phyloP scores from a whole-genome alignment of 2,888 invertebrate species.

The Mycogona germanica region DNA sequence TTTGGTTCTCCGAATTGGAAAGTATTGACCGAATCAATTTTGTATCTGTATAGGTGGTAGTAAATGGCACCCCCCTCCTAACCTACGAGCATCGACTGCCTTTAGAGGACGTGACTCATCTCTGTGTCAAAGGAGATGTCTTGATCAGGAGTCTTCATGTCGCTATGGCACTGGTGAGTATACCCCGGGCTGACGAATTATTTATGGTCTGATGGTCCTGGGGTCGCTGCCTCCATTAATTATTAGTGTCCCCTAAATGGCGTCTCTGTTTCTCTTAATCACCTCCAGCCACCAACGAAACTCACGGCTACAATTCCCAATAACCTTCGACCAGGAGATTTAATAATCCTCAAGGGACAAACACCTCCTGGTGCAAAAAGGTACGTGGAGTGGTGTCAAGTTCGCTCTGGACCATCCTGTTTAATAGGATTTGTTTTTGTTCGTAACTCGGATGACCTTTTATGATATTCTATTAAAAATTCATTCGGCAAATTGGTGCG shows the following conservation, averaged over 20 bases:
- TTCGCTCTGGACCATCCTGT: not conserved
- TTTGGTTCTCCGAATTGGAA: too few species aligned
- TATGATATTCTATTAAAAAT: not conserved
- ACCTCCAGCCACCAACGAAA: not conserved
- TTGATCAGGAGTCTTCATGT: slow-evolving; percentile 40
- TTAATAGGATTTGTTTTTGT: not conserved
- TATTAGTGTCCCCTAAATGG: not conserved
- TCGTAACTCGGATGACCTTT: not conserved
- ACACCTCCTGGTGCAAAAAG: slow-evolving; percentile 5
- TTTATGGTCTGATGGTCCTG: too few species aligned
- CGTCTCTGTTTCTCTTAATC: not conserved
- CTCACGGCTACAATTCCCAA: slow-evolving; percentile 7
- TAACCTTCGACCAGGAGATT: slow-evolving; percentile 11
- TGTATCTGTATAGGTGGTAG: slow-evolving; percentile 43
- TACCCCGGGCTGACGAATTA: not conserved
- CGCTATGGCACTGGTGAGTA: not conserved
- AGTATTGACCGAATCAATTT: not conserved
- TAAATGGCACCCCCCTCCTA: slow-evolving; percentile 55
- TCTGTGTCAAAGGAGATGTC: slow-evolving; percentile 62
- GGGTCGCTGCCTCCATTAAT: not conserved
- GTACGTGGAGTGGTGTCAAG: not conserved
- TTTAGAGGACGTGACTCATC: slow-evolving; percentile 57
- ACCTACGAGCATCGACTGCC: slow-evolving; percentile 60
- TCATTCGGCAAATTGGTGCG: too few species aligned
- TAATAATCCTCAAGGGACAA: slow-evolving; percentile 5